phyloP scores from a whole-genome alignment of 2,113 vertebrate genomes.

The Caloenas nicobarica region DNA sequence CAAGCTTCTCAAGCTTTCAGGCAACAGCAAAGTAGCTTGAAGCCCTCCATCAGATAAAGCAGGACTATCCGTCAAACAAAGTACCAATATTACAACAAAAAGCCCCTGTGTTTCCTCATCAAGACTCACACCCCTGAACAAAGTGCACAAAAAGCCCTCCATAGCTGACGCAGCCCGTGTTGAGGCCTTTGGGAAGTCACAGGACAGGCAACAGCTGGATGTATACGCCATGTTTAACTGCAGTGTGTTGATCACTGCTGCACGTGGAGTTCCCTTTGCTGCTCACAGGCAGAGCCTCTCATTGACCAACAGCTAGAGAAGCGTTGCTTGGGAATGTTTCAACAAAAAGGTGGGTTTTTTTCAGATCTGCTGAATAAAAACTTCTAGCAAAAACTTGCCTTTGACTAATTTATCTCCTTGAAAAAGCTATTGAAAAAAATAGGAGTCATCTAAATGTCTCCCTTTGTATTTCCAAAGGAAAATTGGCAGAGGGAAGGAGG shows the following conservation, averaged over 20 bases:
- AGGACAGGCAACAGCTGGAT: not conserved
- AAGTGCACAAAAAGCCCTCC: not conserved
- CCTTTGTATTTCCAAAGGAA: not conserved
- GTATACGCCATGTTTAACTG: fast-evolving
- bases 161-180: not conserved
- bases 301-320: not conserved
- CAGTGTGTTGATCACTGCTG: not conserved
- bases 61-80: not conserved
- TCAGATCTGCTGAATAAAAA: not conserved
- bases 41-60: not conserved
- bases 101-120: not conserved
- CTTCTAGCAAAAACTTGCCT: not conserved
- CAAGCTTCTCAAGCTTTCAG: not conserved
- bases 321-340: not conserved
- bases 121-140: not conserved
- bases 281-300: not conserved
- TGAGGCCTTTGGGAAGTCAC: not conserved
- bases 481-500: not conserved
- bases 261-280: not conserved
- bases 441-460: not conserved
- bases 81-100: not conserved
- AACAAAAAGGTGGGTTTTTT: not conserved
- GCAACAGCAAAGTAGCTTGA: not conserved
- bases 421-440: not conserved
- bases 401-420: not conserved